Evolutionary conservation across 2,888 invertebrate genomes (phyloP).

Genomic region (Stegophylla sp.): DNA sequence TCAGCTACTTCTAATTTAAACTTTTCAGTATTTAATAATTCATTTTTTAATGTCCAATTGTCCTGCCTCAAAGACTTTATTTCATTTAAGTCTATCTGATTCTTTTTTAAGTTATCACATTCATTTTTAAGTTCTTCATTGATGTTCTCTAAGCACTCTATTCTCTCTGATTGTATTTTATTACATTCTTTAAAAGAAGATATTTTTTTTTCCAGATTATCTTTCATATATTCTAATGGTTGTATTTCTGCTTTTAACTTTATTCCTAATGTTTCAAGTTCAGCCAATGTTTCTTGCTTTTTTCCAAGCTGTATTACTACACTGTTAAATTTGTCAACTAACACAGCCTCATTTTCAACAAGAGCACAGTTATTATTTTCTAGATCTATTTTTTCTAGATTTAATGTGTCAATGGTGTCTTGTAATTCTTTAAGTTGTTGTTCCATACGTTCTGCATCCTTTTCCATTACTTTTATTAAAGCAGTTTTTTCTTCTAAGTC

Average conservation of each 20-base stretch:
- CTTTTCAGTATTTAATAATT: conserved; percentile 46
- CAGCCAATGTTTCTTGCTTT: conserved; percentile 50
- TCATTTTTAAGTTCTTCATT: conserved; percentile 37
- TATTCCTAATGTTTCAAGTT: conserved; percentile 49
- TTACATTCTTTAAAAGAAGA: conserved; percentile 48
- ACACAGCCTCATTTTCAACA: conserved; percentile 21
- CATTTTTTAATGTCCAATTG: conserved; percentile 47
- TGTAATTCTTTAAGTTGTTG: conserved; percentile 25
- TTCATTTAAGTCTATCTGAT: conserved; percentile 33
- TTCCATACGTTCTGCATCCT: conserved; percentile 37
- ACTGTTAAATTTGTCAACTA: conserved; percentile 21
- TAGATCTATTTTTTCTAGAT: conserved; percentile 2
- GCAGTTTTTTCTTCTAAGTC: conserved; percentile 51
- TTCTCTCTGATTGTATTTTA: conserved; percentile 36
- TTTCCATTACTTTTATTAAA: conserved; percentile 55
- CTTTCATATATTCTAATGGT: conserved; percentile 52
- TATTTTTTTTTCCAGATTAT: conserved; percentile 47
- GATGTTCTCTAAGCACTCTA: conserved; percentile 40
- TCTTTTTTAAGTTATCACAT: conserved; percentile 33
- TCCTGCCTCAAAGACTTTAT: conserved; percentile 36
- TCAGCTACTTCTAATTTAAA: conserved; percentile 29
- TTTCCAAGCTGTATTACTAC: conserved; percentile 39
- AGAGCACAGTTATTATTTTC: neutral
- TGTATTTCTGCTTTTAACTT: conserved; percentile 56
- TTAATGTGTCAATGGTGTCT: conserved; percentile 6